Conservation (phyloP, 2,113 vertebrate genomes). For the Oreocharis arfaki region DNA sequence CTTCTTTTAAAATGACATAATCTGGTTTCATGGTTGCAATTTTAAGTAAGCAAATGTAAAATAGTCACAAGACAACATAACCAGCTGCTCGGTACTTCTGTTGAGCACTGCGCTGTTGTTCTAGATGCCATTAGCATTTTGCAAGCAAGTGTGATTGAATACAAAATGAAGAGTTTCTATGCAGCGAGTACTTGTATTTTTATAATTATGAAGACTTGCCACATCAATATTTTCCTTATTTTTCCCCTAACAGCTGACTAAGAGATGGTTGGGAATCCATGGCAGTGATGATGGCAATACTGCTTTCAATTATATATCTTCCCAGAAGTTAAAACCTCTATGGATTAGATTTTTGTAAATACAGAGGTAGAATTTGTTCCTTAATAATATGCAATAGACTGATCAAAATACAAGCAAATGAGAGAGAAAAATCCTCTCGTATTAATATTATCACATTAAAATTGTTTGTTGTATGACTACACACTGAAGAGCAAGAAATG, state of each 20-base stretch:
- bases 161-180: not conserved
- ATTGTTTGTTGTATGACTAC: not conserved
- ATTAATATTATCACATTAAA: not conserved
- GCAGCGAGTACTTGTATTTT: not conserved
- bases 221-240: not conserved
- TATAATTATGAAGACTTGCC: not conserved
- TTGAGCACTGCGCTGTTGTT: not conserved
- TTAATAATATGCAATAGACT: not conserved
- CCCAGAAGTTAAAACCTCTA: not conserved
- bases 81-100: not conserved
- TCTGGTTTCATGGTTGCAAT: not conserved
- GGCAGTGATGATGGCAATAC: not conserved
- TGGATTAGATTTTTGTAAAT: not conserved
- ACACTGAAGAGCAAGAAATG: not conserved
- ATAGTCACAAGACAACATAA: not conserved
- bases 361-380: not conserved
- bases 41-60: not conserved
- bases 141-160: not conserved
- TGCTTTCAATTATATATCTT: not conserved
- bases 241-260: not conserved
- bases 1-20: not conserved
- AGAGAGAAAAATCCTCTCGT: not conserved
- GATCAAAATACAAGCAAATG: not conserved
- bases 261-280: not conserved
- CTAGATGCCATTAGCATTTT: not conserved